Evolutionary conservation across 2,797 vertebrate species (phyloP), one percentile per base, ranked within the genome.

Genomic region (Nannoperca obscura): DNA sequence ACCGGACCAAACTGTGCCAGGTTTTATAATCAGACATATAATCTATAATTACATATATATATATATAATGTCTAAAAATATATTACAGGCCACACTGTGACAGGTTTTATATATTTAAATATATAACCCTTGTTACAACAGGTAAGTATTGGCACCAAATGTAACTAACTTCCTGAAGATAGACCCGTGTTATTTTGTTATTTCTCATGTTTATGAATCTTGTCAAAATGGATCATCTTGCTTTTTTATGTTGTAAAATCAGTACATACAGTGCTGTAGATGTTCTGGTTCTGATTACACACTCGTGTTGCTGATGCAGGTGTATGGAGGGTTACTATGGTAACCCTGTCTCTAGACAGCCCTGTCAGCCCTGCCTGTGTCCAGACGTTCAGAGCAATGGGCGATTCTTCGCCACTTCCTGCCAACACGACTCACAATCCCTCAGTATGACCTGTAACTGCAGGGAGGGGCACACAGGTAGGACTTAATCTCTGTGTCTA

Each of bases 281-380:
- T 44, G 42, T 59, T 55, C 12, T 67, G 47, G 24, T 63, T 69
- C n/a, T 75, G 10, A 66, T 57, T 19, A 14, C 19, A 24, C 17
- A 20, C n/a, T 32, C 76, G 17, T 89, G 19, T 68, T 59, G 40
- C 32, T 81, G 42, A 91, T 85, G 74, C 88, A 98, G 97, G 83
- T 98, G 97, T 85, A 17, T 92, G 32, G 84, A 96, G 22, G 96
- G 96, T 82, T 98, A 96, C 88, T 93, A 95, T 70, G 96, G 96
- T 71, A 92, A 96, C 65, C 96, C 96, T 4, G 71, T 83, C 68
- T 85, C 83, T 1, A 74, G 93, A 76, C 87, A 94, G 9, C 82
- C 94, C 59, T 97, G 97, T 78, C 86, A 0, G 64, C 96, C 96
- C 4, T 98, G 97, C 80, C 88, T 87, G 53, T 97, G 97, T 84